phyloP scores from a whole-genome alignment of 2,888 invertebrate species.

The Sinopyrophorus schimmeli region DNA sequence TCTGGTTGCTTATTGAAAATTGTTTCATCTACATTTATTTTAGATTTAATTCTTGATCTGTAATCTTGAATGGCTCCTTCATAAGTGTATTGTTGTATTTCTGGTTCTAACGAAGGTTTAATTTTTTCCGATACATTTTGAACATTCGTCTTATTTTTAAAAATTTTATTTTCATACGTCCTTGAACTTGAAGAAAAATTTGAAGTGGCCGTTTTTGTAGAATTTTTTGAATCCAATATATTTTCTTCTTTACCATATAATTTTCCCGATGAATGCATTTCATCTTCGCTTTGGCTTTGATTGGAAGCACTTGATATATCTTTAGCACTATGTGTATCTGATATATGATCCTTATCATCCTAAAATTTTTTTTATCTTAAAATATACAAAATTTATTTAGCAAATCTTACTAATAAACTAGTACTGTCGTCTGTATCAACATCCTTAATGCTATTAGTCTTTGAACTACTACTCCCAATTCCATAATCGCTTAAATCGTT shows the following conservation, averaged over 20 bases:
- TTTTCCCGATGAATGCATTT: constrained; percentile 44
- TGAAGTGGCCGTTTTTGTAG: constrained; percentile 2
- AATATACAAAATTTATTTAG: neutral
- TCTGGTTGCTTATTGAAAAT: constrained; percentile 43
- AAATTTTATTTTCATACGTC: constrained; percentile 8
- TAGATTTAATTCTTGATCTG: constrained; percentile 71
- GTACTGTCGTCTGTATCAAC: constrained; percentile 51
- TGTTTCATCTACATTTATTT: constrained; percentile 50
- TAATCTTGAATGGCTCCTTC: constrained; percentile 87
- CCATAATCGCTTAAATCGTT: constrained; percentile 86
- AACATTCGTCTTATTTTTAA: constrained; percentile 9
- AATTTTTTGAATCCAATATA: constrained; percentile 19
- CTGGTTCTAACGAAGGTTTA: constrained; percentile 60
- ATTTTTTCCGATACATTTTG: constrained; percentile 5
- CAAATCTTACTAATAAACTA: constrained; percentile 45
- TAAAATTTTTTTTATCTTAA: constrained; percentile 26
- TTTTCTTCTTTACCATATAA: constrained; percentile 28
- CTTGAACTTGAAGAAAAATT: no score
- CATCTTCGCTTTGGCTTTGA: constrained; percentile 51
- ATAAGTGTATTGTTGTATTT: constrained; percentile 79
- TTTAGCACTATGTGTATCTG: constrained; percentile 43
- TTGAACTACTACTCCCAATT: constrained; percentile 56
- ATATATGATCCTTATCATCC: constrained; percentile 47
- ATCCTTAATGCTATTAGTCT: constrained; percentile 50
- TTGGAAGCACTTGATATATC: constrained; percentile 45